Percentiles rank a stretch among this genome's conserved stretches.
phyloP scores from a whole-genome alignment of 2,888 invertebrate genomes.

The Tiliacea aurago region DNA sequence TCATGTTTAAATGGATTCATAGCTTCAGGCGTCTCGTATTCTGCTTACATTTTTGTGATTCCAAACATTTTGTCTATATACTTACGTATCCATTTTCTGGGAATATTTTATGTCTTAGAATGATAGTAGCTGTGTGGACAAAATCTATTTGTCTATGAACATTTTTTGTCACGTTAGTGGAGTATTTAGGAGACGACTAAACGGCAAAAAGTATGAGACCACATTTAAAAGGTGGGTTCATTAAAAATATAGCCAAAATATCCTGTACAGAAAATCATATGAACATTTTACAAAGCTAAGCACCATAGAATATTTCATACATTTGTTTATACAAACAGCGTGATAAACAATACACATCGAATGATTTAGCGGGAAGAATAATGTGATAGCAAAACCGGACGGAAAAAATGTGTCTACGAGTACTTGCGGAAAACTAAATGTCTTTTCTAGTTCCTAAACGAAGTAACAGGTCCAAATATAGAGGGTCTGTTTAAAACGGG shows the following conservation, averaged over 20 bases:
- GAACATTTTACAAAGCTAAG: constrained; percentile 19
- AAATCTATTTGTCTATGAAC: background rate
- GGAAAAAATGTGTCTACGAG: constrained; percentile 43
- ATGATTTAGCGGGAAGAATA: constrained; percentile 38
- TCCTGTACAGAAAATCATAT: constrained; percentile 51
- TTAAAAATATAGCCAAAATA: constrained; percentile 40
- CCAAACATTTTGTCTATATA: constrained; percentile 22
- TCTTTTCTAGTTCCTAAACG: constrained; percentile 56
- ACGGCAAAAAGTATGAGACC: constrained; percentile 13
- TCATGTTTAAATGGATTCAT: constrained; percentile 33
- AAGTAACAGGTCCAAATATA: constrained; percentile 47
- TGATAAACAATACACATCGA: constrained; percentile 30
- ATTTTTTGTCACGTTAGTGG: constrained; percentile 12
- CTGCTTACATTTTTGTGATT: constrained; percentile 53
- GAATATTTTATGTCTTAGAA: background rate
- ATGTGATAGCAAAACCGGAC: constrained; percentile 32
- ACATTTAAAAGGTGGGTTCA: constrained; percentile 33
- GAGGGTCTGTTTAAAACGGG: constrained; percentile 48
- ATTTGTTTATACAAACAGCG: constrained; percentile 17
- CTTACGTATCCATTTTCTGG: background rate
- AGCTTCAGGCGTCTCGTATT: constrained; percentile 48
- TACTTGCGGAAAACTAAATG: constrained; percentile 51
- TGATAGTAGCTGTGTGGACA: background rate
- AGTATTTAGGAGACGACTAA: too few relatives aligned
- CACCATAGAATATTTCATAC: constrained; percentile 16